Evolutionary conservation across 2,888 invertebrate species (phyloP), one percentile per base, ranked within the genome.

Genomic region (Pachycephus smyrnensis): DNA sequence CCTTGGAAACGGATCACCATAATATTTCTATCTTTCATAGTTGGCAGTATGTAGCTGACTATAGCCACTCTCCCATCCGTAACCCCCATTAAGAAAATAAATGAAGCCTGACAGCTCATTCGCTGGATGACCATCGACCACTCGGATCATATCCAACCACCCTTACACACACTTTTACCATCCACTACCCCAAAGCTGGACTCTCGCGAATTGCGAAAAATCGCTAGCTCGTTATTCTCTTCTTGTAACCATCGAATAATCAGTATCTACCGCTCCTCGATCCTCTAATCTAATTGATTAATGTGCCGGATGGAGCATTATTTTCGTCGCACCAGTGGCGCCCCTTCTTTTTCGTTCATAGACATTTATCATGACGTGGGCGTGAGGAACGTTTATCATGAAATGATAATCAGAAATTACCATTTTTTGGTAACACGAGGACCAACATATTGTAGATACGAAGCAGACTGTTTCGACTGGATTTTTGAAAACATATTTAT

Each of bases 41-140:
- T 15, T 36, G 40, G 15, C 12, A 69, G 69, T 30, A 77, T 40
- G 30, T n/a, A 69, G 31, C 32, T 12, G 69, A 69, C 30, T 69
- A 31, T 30, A 69, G 31, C 30, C 3, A 30, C 30, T 74, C 68
- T 68, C 74, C 73, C 12, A 30, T 74, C 73, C 76, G 55, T 77
- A 73, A 37, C 69, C 75, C 33, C 75, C 55, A 75, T 75, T 69
- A 77, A 40, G 36, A 69, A 33, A 75, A 77, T 75, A 77, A 77
- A 77, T 77, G 75, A 69, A 37, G 75, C 68, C 69, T 77, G 77
- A 75, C 77, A 77, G 75, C 69, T 69, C 77, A 77, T 75, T 75
- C 69, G 31, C 36, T 36, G 69, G 55, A 77, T 75, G 77, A 77
- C 77, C 77, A 75, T n/a, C 36, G 68, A 32, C 77, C 30, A 68